Evolutionary conservation across 2,888 invertebrate genomes (phyloP), one percentile per base, ranked within the genome.

Genomic region (Leucoptera coffeella): DNA sequence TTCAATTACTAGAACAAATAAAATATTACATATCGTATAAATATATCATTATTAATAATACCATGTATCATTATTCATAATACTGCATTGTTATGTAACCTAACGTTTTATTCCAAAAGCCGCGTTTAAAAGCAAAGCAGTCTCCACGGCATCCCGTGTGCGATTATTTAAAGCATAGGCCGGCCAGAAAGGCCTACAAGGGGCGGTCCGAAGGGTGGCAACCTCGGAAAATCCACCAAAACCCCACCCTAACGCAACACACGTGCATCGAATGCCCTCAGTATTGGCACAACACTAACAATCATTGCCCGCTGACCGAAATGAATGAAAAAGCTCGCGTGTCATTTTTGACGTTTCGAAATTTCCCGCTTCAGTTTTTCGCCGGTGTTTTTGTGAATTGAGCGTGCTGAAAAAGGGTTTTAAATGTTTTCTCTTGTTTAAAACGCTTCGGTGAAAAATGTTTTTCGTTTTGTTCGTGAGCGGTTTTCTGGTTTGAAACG

Each of bases 181-280:
- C 58, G 67, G 65, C 65, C 67, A 67, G 69, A 69, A 69, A 69
- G 67, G 69, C 69, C 67, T 67, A 67, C 26, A 29, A 17, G 69
- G 67, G 69, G 69, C 69, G 69, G 67, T 62, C 65, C 67, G 44
- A 59, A 58, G 69, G 69, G 69, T 67, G 67, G 69, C 60, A 67
- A 67, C 69, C 59, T 65, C 57, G 67, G 69, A 65, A 69, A 65
- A 64, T 65, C 67, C 64, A 65, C 60, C 64, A 64, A 57, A 61
- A 67, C 65, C 64, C 51, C 38, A 14, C 26, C 24, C 24, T 33
- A n/a, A n/a, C n/a, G n/a, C n/a, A 36, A 47, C 57, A 52, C 67
- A 67, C 67, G 67, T 69, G 67, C 56, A 22, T 58, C 59, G 60
- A 64, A 64, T 64, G 60, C 58, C 56, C 57, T 51, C 55, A 55